Evolutionary conservation across 2,113 vertebrate genomes (phyloP).

Genomic region (Pitta sordida): DNA sequence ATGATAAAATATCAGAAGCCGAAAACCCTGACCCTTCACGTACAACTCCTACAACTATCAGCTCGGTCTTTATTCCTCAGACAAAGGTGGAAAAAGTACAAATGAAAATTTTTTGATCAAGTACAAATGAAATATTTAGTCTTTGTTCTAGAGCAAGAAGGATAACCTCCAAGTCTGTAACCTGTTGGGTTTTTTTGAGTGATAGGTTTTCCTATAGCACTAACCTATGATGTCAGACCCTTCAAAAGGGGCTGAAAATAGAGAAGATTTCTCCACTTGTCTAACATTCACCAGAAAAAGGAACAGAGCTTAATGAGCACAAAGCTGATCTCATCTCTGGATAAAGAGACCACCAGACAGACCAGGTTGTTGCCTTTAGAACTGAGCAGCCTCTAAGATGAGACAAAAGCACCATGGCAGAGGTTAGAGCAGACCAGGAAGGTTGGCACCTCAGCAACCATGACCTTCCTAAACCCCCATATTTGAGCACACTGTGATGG

Average conservation of each 20-base stretch:
- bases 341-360: neutral
- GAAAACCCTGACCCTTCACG: neutral
- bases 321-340: neutral
- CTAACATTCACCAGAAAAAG: neutral
- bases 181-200: neutral
- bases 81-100: neutral
- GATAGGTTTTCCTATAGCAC: neutral
- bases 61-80: neutral
- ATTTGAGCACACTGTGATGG: accelerated
- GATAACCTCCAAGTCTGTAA: neutral
- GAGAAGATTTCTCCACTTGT: neutral
- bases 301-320: neutral
- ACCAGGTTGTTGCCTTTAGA: neutral
- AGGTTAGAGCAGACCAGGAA: neutral
- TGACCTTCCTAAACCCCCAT: neutral
- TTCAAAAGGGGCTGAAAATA: neutral
- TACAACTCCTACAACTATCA: neutral
- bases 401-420: accelerated
- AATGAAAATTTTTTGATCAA: neutral
- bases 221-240: neutral
- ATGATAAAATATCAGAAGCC: neutral
- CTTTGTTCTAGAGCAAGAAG: neutral
- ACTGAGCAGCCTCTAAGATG: neutral
- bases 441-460: neutral
- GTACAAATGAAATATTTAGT: neutral